Conservation (phyloP, 2,797 vertebrate species). For the Smutsia gigantea region DNA sequence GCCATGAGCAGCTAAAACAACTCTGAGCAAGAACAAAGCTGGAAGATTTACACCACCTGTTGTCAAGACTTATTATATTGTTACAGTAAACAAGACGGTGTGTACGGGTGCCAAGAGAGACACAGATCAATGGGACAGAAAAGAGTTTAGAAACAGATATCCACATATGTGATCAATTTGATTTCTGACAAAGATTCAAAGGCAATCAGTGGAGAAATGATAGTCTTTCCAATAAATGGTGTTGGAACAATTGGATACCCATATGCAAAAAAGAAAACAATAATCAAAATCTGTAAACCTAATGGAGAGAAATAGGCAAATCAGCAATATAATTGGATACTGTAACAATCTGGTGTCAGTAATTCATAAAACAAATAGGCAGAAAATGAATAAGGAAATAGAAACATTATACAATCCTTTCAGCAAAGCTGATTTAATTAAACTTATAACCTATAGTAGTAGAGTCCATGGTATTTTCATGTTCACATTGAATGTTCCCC, state of each 20-base stretch:
- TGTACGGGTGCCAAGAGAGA: not conserved
- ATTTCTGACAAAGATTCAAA: not conserved
- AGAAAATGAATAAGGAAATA: not conserved
- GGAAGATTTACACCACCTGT: not conserved
- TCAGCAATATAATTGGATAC: not conserved
- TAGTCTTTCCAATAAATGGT: not conserved
- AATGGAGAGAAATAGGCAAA: not conserved
- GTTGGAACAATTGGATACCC: not conserved
- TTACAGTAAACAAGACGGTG: not conserved
- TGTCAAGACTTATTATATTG: not conserved
- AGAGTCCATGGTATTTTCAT: not conserved
- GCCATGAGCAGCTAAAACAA: not conserved
- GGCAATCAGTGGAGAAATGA: not conserved
- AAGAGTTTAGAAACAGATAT: not conserved
- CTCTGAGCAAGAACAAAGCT: not conserved
- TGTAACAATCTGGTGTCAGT: not conserved
- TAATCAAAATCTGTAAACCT: not conserved
- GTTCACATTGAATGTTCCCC: not conserved
- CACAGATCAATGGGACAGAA: not conserved
- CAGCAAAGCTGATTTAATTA: not conserved
- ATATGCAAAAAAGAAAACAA: constrained; percentile 3
- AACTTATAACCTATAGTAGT: not conserved
- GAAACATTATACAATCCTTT: not conserved
- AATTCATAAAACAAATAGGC: not conserved
- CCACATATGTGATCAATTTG: not conserved